Base-by-base conservation (phyloP, 1,140 invertebrate species). In the Drosophila athabasca region DNA sequence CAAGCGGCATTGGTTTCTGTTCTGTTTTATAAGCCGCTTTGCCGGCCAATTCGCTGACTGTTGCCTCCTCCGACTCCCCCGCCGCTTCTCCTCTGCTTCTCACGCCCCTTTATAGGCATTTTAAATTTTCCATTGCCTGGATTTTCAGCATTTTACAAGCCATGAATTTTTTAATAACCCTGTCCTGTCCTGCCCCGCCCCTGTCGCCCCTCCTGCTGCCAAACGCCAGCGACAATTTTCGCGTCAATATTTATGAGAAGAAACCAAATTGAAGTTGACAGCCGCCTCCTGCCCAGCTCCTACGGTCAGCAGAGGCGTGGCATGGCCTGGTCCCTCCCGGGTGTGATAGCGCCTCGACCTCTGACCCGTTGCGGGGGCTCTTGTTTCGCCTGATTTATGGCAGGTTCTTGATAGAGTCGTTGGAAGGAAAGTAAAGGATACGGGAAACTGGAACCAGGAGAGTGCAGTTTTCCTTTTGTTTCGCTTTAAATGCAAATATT, bases 131-230 rank as follows among this genome's bases (percentile, higher is more conserved):
- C 76, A 79, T 66, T 83, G 74, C 44, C 70, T 62, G 82, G 83
- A 82, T 87, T 88, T 72, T 88, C 79, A 67, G 79, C 75, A 87
- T 87, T 87, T 87, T 87, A 88, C 83, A 87, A 88, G 83, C 64
- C 83, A 87, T 87, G 83, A 88, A 87, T 87, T 83, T 87, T 88
- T 88, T 87, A 88, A 88, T 87, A 87, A 88, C 82, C 60, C 67
- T 17, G 35, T 53, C 52, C 31, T 22, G 29, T 19, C 9, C 39
- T 9, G 8, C 9, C 26, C n/a, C 9, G 6, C 19, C 26, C 26
- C 3, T 26, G 3, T 3, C 9, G 1, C 4, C 35, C 1, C 11
- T 3, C 11, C 22, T 9, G 31, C 29, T 17, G 41, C 17, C 58
- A 66, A 84, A 76, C 74, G 83, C 65, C 68, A 76, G 78, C 83